Conservation (phyloP, 2,888 invertebrate species). For the Andricus quercusramuli region DNA sequence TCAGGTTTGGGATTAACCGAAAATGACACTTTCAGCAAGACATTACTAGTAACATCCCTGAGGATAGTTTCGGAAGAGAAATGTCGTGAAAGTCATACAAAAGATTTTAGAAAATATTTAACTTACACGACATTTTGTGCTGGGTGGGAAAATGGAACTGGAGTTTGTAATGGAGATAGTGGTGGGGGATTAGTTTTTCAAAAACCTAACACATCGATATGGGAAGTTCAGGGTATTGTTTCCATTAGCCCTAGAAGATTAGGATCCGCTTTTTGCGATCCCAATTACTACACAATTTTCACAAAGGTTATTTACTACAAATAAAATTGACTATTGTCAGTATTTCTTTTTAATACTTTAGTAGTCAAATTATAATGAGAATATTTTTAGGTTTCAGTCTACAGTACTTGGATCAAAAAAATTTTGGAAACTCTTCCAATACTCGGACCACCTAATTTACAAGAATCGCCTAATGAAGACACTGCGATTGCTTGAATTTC, state of each 20-base stretch:
- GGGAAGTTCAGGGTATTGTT: constrained; percentile 79
- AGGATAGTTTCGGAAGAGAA: constrained; percentile 80
- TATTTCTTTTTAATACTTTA: background rate
- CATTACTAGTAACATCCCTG: constrained; percentile 79
- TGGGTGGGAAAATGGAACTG: constrained; percentile 81
- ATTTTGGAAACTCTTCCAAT: constrained; percentile 57
- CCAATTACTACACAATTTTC: constrained; percentile 77
- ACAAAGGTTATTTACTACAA: constrained; percentile 76
- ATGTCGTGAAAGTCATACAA: constrained; percentile 79
- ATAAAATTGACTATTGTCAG: background rate
- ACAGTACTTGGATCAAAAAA: constrained; percentile 62
- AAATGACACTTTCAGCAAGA: constrained; percentile 79
- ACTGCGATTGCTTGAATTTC: constrained; percentile 42
- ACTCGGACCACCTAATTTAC: constrained; percentile 53
- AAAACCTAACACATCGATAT: constrained; percentile 64
- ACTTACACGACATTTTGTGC: constrained; percentile 84
- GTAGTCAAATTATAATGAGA: background rate
- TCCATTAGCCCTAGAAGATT: constrained; percentile 78
- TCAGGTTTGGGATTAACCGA: constrained; percentile 83
- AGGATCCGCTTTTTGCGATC: constrained; percentile 76
- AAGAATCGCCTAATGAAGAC: constrained; percentile 59
- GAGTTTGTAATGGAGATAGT: constrained; percentile 84
- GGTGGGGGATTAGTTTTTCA: constrained; percentile 81
- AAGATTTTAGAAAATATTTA: constrained; percentile 80
- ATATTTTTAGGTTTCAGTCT: constrained; percentile 60